Conservation (phyloP, 2,888 invertebrate species). For the Caenorhabditis sulstoni region DNA sequence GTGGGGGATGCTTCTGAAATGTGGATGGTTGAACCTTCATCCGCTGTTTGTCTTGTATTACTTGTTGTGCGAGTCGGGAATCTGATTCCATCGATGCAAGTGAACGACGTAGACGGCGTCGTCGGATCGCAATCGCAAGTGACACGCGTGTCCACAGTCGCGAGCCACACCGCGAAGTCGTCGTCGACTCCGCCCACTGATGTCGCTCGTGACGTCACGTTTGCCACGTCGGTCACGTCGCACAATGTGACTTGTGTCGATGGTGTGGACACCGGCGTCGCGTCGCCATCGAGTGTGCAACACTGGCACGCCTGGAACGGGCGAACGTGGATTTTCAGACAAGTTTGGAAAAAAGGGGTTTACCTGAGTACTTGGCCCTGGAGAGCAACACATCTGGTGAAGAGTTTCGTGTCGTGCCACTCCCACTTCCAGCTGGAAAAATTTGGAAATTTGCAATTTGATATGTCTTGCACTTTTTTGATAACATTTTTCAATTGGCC, state of each 20-base stretch:
- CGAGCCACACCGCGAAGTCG: conserved; percentile 68
- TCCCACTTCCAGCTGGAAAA: conserved; percentile 37
- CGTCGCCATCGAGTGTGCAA: conserved; percentile 47
- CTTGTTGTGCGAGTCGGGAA: conserved; percentile 62
- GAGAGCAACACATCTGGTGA: conserved; percentile 59
- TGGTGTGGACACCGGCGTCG: conserved; percentile 56
- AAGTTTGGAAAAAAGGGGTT: too few species aligned
- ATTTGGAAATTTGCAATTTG: background rate
- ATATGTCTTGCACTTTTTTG: too few species aligned
- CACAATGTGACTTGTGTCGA: conserved; percentile 64
- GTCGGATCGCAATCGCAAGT: conserved; percentile 68
- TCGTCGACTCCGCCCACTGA: background rate
- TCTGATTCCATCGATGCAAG: conserved; percentile 65
- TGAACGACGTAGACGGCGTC: conserved; percentile 65
- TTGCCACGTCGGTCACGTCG: conserved; percentile 53
- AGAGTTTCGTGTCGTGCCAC: conserved; percentile 30
- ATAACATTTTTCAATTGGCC: too few species aligned
- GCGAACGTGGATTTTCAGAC: background rate
- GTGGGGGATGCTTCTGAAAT: conserved; percentile 55
- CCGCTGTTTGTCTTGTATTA: too few species aligned
- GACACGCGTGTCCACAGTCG: conserved; percentile 73
- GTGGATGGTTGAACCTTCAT: too few species aligned
- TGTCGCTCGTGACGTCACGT: conserved; percentile 12
- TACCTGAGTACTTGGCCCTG: conserved; percentile 66
- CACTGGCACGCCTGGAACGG: conserved; percentile 40